Evolutionary conservation across 2,888 invertebrate genomes (phyloP).

Genomic region (Aphidoletes aphidimyza): DNA sequence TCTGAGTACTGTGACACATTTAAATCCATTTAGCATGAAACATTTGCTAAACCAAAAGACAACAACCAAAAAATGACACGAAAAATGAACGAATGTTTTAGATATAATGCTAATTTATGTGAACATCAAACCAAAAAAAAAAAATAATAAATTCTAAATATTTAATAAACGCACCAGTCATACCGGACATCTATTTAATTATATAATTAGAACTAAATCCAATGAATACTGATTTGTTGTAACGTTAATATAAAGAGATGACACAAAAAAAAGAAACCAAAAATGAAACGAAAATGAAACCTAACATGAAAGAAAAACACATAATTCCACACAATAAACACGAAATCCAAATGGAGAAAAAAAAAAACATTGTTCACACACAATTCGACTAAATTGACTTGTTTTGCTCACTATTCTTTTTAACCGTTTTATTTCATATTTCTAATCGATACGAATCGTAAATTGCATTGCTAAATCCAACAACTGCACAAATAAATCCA

Average conservation of each 20-base stretch:
- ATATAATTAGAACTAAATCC: constrained; percentile 6
- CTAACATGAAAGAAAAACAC: neutral
- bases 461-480: no score
- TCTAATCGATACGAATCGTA: no score
- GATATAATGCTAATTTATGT: constrained; percentile 20
- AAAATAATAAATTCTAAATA: constrained; percentile 51
- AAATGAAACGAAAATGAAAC: neutral
- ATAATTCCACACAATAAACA: neutral
- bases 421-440: no score
- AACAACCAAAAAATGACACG: no score
- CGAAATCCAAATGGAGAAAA: neutral
- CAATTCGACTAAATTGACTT: neutral
- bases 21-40: no score
- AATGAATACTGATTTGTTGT: constrained; percentile 21
- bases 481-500: no score
- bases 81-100: no score
- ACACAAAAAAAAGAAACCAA: neutral
- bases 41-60: no score
- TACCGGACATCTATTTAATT: constrained; percentile 16
- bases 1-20: no score
- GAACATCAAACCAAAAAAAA: constrained; percentile 23
- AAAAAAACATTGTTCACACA: no score
- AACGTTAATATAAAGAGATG: neutral
- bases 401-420: no score
- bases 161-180: constrained; percentile 39